Percentiles rank a stretch among this genome's conserved stretches.
Conservation (phyloP, 2,888 invertebrate species). For the Hoplodrina ambigua region DNA sequence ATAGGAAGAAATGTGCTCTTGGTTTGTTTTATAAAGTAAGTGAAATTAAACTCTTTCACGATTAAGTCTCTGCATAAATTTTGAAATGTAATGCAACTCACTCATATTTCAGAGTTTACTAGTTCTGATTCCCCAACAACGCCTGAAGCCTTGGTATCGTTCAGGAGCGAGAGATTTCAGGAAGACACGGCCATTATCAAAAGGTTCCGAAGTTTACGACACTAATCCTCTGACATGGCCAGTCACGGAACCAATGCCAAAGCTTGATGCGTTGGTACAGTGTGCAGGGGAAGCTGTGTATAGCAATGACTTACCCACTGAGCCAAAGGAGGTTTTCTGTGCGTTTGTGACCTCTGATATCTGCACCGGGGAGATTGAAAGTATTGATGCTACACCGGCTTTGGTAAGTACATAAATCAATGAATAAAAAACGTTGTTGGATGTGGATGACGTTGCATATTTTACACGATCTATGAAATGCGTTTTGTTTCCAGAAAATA, state of each 20-base stretch:
- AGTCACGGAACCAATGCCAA: conserved; percentile 91
- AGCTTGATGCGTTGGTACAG: conserved; percentile 91
- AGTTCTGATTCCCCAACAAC: conserved; percentile 84
- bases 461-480: background rate
- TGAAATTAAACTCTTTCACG: conserved; percentile 17
- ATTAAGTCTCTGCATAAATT: background rate
- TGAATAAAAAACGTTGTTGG: background rate
- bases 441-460: background rate
- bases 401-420: conserved; percentile 83
- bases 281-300: conserved; percentile 93
- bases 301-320: conserved; percentile 91
- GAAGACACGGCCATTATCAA: conserved; percentile 90
- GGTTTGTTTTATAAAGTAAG: conserved; percentile 92
- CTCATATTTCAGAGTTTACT: conserved; percentile 84
- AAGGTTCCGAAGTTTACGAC: conserved; percentile 91
- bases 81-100: background rate
- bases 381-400: conserved; percentile 91
- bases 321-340: conserved; percentile 92
- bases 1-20: conserved; percentile 90
- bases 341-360: conserved; percentile 91
- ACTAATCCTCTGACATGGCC: conserved; percentile 92
- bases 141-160: conserved; percentile 82
- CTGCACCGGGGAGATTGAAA: conserved; percentile 89
- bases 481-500: conserved; percentile 84
- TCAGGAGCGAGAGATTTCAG: conserved; percentile 87